A percentile compares a stretch with the other conserved stretches of the same genome.
Conservation (phyloP, 2,888 invertebrate genomes). For the Agonum fuliginosum region DNA sequence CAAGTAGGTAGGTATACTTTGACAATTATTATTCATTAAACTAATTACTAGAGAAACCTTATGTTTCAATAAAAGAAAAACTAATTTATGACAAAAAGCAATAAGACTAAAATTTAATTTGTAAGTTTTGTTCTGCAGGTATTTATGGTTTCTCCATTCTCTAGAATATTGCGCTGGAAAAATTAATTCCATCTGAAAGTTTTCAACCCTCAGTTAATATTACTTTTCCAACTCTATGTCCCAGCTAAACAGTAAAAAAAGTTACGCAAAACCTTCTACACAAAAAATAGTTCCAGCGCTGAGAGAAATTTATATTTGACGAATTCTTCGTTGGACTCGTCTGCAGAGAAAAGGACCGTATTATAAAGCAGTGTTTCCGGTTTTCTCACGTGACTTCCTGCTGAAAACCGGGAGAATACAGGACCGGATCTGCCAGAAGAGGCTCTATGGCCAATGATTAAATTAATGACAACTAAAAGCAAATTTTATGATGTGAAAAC, state of each 20-base stretch:
- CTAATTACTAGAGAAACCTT: too few relatives aligned
- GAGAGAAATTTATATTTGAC: background rate
- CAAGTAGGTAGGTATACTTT: too few relatives aligned
- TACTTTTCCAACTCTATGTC: constrained; percentile 8
- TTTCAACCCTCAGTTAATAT: background rate
- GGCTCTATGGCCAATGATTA: too few relatives aligned
- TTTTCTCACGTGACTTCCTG: constrained; percentile 23
- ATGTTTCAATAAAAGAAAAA: too few relatives aligned
- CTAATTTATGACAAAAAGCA: too few relatives aligned
- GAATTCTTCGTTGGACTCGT: background rate
- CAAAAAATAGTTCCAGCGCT: background rate
- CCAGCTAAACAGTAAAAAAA: background rate
- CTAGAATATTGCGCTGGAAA: background rate
- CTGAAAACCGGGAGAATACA: constrained; percentile 6
- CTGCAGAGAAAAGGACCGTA: background rate
- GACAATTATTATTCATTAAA: too few relatives aligned
- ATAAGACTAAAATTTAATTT: too few relatives aligned
- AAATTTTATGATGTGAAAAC: too few relatives aligned
- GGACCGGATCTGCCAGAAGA: too few relatives aligned
- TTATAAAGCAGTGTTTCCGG: constrained; percentile 19
- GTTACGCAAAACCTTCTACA: background rate
- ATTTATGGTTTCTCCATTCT: background rate
- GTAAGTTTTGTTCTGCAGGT: too few relatives aligned
- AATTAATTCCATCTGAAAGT: constrained; percentile 4
- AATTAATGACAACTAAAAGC: too few relatives aligned